Percentiles rank a stretch among this genome's conserved stretches.
These are phyloP conservation scores for Calcarius lapponicus DNA, from an alignment of 2,797 vertebrate genomes.

Conservation along the genomic window DNA sequence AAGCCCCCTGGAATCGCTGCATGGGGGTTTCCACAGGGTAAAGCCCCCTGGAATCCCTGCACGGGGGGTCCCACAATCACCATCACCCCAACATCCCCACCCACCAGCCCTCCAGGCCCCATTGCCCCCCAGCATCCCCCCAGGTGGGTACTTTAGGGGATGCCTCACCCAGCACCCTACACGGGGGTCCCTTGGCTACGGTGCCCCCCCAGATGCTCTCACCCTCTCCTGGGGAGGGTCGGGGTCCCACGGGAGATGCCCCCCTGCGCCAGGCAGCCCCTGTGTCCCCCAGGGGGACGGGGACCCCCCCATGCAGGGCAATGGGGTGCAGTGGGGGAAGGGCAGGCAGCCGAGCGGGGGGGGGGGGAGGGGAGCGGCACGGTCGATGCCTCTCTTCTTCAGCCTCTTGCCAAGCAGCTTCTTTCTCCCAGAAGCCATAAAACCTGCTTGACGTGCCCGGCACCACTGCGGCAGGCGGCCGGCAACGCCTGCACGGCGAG, in stretches of 20 bases:
- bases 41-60: too few species aligned
- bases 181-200: accelerated
- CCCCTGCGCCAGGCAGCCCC: not conserved
- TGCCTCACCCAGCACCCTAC: not conserved
- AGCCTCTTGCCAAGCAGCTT: conserved; percentile 29
- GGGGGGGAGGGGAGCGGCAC: not conserved
- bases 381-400: conserved; percentile 21
- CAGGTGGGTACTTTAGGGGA: not conserved
- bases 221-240: not conserved
- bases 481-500: not conserved
- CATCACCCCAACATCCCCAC: not conserved
- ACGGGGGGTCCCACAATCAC: not conserved
- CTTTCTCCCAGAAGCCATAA: conserved; percentile 52
- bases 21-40: too few species aligned
- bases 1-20: too few species aligned
- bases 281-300: accelerated
- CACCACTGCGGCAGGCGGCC: conserved; percentile 42
- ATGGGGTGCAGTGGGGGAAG: not conserved
- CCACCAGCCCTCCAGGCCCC: not conserved
- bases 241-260: not conserved
- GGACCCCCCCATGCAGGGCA: not conserved
- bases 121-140: not conserved
- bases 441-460: conserved; percentile 45
- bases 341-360: not conserved
- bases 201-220: not conserved